Conservation (phyloP, 2,113 vertebrate genomes). For the Otocyon megalotis region DNA sequence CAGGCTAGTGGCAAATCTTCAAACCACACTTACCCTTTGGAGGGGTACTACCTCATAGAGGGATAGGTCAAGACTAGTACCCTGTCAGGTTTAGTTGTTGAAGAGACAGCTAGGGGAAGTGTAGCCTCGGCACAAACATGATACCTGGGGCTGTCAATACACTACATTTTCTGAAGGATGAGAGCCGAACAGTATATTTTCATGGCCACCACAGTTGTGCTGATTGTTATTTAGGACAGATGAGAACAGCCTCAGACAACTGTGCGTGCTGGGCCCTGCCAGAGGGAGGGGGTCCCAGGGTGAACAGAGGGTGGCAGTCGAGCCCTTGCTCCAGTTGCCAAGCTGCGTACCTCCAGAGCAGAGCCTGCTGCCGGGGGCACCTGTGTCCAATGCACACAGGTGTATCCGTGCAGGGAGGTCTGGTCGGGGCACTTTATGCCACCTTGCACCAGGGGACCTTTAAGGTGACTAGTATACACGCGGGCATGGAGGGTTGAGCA, state of each 20-base stretch:
- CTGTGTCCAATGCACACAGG: neutral
- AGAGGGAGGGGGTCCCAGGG: neutral
- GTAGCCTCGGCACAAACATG: fast-evolving
- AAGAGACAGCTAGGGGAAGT: neutral
- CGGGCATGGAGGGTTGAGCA: neutral
- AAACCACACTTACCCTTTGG: neutral
- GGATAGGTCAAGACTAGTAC: neutral
- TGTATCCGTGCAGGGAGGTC: neutral
- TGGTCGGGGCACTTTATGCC: neutral
- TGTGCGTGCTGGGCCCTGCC: neutral
- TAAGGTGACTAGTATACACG: neutral
- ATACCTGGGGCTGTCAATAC: neutral
- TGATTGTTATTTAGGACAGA: neutral
- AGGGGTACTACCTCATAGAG: too few relatives aligned
- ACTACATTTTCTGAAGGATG: neutral
- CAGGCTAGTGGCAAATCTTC: neutral
- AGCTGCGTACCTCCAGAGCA: neutral
- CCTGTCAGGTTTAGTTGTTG: too few relatives aligned
- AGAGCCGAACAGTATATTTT: neutral
- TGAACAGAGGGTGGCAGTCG: neutral
- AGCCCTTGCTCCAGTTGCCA: neutral
- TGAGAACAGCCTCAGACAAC: neutral
- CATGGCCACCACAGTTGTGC: neutral
- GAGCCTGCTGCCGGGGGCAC: neutral
- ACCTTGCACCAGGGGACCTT: neutral